Evolutionary conservation across 2,797 vertebrate species (phyloP), one percentile per base, ranked within the genome.

Genomic region (Lutra lutra): DNA sequence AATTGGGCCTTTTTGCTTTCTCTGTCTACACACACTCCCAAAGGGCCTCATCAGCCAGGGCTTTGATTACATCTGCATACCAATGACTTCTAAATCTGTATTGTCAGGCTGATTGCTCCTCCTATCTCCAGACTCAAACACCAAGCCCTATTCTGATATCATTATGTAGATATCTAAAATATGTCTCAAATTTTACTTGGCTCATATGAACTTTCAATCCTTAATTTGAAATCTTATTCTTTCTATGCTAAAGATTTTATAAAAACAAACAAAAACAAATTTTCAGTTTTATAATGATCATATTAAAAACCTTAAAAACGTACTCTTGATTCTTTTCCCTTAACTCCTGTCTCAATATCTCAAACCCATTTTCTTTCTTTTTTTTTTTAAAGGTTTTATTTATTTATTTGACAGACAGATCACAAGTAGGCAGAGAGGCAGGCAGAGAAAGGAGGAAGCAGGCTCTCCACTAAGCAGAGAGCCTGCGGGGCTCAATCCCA

Each of bases 321-420:
- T 60, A 60, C 10, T 60, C 23, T 96, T 98, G 75, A 97, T 64
- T 56, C 11, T 70, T 43, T 66, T 77, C 20, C 7, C 27, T 77
- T 43, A 40, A 13, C 29, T 56, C 0, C 14, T 1, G 18, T 91
- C 38, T 14, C 12, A 21, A 68, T 46, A 25, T 87, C 15, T 95
- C 68, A 38, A 38, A 70, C 60, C 27, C 5, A 62, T 64, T 64
- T 64, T 64, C 14, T 46, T 29, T 46, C 10, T 2, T 62, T 64
- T 64, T 62, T 56, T 64, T 2, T 40, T 40, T 6, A 6, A 40
- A 40, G 40, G 5, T 40, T 40, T 40, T 40, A 40, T 40, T 40
- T 40, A 40, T 40, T 40, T 40, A 40, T 40, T 40, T 40, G 40
- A 40, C 40, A 40, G 40, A 6, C 40, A 40, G 40, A 40, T 40